phyloP scores from a whole-genome alignment of 2,113 vertebrate genomes.

The Limanda limanda region DNA sequence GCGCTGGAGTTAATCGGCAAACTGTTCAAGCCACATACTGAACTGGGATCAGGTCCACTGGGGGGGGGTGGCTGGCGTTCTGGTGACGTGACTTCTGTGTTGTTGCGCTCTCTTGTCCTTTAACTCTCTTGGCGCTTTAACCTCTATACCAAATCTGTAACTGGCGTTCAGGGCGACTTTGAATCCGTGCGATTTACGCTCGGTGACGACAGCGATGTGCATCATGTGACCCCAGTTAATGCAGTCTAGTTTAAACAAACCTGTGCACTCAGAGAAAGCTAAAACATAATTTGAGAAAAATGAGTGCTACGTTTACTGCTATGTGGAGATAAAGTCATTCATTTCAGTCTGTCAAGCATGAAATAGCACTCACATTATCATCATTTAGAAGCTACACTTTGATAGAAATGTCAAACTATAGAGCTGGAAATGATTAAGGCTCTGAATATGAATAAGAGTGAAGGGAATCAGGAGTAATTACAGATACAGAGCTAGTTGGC shows the following conservation, averaged over 20 bases:
- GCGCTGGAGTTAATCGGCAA: conserved; percentile 33
- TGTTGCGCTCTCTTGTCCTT: conserved; percentile 48
- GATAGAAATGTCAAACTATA: conserved; percentile 76
- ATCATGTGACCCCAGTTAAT: conserved; percentile 47
- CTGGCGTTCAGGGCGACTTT: conserved; percentile 44
- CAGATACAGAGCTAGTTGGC: conserved; percentile 43
- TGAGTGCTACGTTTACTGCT: conserved; percentile 39
- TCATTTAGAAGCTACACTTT: conserved; percentile 73
- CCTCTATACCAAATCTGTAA: conserved; percentile 57
- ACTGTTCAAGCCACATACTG: conserved; percentile 43
- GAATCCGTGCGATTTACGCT: conserved; percentile 28
- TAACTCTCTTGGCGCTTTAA: no score
- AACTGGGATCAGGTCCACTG: conserved; percentile 68
- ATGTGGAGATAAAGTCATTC: conserved; percentile 68
- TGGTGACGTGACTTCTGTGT: conserved; percentile 39
- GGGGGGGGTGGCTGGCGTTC: conserved; percentile 55
- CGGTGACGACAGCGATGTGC: conserved; percentile 38
- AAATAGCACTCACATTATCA: conserved; percentile 71
- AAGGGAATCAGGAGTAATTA: conserved; percentile 70
- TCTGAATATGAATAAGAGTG: conserved; percentile 49
- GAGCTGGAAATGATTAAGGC: conserved; percentile 77
- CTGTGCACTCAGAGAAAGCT: conserved; percentile 38
- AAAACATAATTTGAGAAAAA: conserved; percentile 48
- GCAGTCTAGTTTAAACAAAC: conserved; percentile 75
- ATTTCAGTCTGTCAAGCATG: conserved; percentile 70